These are phyloP conservation scores for Eupithecia abbreviata DNA, from an alignment of 2,888 invertebrate genomes.

Conservation along the genomic window DNA sequence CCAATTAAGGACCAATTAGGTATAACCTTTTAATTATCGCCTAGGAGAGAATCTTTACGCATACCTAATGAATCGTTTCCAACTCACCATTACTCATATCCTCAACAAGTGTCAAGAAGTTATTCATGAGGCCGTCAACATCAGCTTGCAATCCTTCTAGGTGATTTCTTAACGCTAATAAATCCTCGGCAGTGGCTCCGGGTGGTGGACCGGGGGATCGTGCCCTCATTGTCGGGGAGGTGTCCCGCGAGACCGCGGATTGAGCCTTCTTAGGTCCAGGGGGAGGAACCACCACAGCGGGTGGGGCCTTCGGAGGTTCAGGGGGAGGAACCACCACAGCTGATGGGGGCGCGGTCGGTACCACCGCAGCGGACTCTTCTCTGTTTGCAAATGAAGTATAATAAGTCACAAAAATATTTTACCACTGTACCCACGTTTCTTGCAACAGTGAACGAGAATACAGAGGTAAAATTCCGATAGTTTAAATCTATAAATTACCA, in stretches of 20 bases:
- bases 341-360: neutral
- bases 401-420: constrained; percentile 1
- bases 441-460: neutral
- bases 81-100: constrained; percentile 31
- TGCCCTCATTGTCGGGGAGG: neutral
- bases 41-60: neutral
- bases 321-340: neutral
- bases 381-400: constrained; percentile 7
- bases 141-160: constrained; percentile 53
- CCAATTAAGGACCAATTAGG: neutral
- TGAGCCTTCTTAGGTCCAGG: neutral
- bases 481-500: neutral
- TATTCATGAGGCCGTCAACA: constrained; percentile 55
- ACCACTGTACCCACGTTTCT: neutral
- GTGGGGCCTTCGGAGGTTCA: neutral
- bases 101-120: constrained; percentile 40
- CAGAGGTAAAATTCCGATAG: neutral
- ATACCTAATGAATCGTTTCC: constrained; percentile 1
- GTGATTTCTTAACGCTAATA: constrained; percentile 44
- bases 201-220: neutral
- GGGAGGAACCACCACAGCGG: neutral
- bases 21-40: neutral
- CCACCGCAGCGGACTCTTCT: neutral
- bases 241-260: neutral
- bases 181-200: constrained; percentile 42